Percentiles rank a stretch among this genome's conserved stretches.
Evolutionary conservation across 2,113 vertebrate species (phyloP).

Genomic region (Centropristis striata): DNA sequence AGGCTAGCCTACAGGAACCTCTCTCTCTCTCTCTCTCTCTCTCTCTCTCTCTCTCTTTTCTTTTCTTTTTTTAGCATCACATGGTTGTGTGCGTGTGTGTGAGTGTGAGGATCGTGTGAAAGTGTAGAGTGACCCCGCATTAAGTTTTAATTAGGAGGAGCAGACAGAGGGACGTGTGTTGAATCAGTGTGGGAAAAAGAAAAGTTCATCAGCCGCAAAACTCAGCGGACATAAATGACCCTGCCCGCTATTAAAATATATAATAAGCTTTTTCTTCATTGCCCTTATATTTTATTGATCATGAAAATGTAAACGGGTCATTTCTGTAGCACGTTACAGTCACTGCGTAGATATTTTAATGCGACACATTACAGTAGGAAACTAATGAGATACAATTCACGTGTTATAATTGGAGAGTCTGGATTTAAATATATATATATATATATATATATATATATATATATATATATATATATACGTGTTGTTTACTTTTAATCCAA

Average conservation of each 20-base stretch:
- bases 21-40: neutral
- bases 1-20: neutral
- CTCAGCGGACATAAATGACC: slow-evolving; percentile 25
- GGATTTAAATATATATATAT: too few relatives aligned
- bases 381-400: neutral
- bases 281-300: slow-evolving; percentile 29
- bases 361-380: too few relatives aligned
- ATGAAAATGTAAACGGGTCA: slow-evolving; percentile 3
- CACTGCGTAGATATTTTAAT: neutral
- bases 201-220: slow-evolving; percentile 58
- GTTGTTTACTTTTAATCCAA: neutral
- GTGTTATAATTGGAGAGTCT: neutral
- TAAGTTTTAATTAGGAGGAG: slow-evolving; percentile 75
- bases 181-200: slow-evolving; percentile 51
- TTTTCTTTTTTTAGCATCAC: slow-evolving; percentile 18
- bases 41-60: neutral
- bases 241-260: slow-evolving; percentile 28
- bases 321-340: neutral
- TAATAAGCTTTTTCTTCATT: slow-evolving; percentile 13
- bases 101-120: neutral
- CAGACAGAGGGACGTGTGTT: slow-evolving; percentile 60
- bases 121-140: slow-evolving; percentile 65
- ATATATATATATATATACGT: too few relatives aligned
- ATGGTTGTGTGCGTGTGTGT: slow-evolving; percentile 23
- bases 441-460: too few relatives aligned